Evolutionary conservation across 1,140 invertebrate species (phyloP).

Genomic region (Sminthurides bifidus): DNA sequence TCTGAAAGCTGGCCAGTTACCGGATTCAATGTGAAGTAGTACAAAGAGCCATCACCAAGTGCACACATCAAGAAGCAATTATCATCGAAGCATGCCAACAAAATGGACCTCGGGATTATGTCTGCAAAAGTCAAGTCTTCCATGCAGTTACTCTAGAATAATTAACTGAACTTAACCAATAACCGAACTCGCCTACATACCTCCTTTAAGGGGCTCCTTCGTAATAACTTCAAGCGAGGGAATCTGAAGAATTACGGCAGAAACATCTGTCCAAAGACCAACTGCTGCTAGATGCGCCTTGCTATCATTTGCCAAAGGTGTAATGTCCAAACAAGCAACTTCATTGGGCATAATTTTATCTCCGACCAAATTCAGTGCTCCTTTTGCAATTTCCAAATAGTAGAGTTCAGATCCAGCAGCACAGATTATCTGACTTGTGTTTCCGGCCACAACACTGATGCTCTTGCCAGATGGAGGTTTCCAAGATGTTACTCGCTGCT

Average conservation of each 20-base stretch:
- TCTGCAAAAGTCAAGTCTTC: slow-evolving; percentile 45
- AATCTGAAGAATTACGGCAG: slow-evolving; percentile 67
- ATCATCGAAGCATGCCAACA: slow-evolving; percentile 88
- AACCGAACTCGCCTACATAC: slow-evolving; percentile 37
- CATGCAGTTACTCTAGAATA: slow-evolving; percentile 17
- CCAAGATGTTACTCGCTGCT: slow-evolving; percentile 57
- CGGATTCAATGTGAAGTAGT: slow-evolving; percentile 80
- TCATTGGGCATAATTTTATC: slow-evolving; percentile 71
- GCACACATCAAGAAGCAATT: slow-evolving; percentile 83
- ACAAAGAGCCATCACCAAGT: slow-evolving; percentile 93
- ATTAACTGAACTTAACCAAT: background rate
- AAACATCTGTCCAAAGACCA: slow-evolving; percentile 96
- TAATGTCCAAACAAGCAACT: slow-evolving; percentile 91
- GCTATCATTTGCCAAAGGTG: slow-evolving; percentile 51
- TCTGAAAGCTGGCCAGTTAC: slow-evolving; percentile 58
- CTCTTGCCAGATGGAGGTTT: slow-evolving; percentile 56
- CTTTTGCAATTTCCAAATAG: slow-evolving; percentile 68
- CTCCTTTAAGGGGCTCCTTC: slow-evolving; percentile 75
- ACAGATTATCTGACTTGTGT: slow-evolving; percentile 67
- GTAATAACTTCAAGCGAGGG: slow-evolving; percentile 65
- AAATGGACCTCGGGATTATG: slow-evolving; percentile 87
- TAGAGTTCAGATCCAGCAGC: slow-evolving; percentile 79
- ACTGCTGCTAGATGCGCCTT: slow-evolving; percentile 71
- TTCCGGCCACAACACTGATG: slow-evolving; percentile 81
- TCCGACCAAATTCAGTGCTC: slow-evolving; percentile 50